A percentile compares a stretch with the other conserved stretches of the same genome.
These are phyloP conservation scores for Oikopleura albicans DNA, from an alignment of 23 tunicate genomes.

Conservation along the genomic window DNA sequence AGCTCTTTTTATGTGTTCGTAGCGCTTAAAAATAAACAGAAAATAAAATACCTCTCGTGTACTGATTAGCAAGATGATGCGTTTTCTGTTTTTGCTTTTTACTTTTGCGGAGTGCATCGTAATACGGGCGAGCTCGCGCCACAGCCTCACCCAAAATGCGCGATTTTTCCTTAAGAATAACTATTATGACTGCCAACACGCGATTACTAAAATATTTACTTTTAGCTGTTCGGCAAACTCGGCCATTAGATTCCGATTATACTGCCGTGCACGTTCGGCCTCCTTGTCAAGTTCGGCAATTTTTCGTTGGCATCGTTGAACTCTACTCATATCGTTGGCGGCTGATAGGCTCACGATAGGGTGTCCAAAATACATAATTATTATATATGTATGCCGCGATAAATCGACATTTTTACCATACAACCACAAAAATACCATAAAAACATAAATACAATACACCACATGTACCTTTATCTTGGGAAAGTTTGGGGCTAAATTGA, in stretches of 20 bases:
- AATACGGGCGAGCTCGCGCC: neutral
- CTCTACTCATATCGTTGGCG: neutral
- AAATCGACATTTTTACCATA: too few species aligned
- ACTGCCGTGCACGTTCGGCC: neutral
- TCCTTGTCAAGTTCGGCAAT: slow-evolving; percentile 1
- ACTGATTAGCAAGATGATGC: neutral
- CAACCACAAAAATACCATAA: too few species aligned
- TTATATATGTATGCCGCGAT: too few species aligned
- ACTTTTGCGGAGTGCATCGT: neutral
- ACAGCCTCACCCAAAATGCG: neutral
- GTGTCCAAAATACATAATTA: too few species aligned
- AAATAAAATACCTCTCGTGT: neutral
- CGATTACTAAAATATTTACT: neutral
- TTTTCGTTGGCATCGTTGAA: neutral
- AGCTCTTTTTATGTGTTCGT: too few species aligned
- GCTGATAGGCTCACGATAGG: neutral
- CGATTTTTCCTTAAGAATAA: neutral
- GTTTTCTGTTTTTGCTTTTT: neutral
- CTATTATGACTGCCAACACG: neutral
- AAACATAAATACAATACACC: too few species aligned
- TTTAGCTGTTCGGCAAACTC: neutral
- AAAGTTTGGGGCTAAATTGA: too few species aligned
- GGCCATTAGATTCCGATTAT: neutral
- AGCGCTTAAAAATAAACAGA: neutral
- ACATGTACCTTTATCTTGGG: too few species aligned